Conservation (phyloP, 2,888 invertebrate species). For the Ormia ochracea region DNA sequence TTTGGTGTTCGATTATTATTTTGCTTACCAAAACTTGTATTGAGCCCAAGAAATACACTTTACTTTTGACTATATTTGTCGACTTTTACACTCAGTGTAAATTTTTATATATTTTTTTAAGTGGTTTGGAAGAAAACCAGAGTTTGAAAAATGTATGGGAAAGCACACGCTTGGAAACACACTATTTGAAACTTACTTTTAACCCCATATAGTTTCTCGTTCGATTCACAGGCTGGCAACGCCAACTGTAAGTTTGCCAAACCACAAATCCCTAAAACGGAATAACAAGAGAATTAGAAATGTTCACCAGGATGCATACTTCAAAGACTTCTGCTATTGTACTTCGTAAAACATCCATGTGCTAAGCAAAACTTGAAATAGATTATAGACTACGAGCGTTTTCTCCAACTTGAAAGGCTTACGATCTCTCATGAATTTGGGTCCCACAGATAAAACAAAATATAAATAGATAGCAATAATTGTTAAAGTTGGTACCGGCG, state of each 20-base stretch:
- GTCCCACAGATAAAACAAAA: slow-evolving; percentile 87
- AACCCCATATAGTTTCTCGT: slow-evolving; percentile 86
- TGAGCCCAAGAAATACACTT: neutral
- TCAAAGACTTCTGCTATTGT: neutral
- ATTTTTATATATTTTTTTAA: too few relatives aligned
- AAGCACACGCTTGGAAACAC: too few relatives aligned
- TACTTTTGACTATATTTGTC: too few relatives aligned
- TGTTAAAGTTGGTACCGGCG: slow-evolving; percentile 83
- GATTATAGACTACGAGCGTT: slow-evolving; percentile 89
- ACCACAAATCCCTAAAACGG: slow-evolving; percentile 80
- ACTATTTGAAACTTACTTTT: slow-evolving; percentile 82
- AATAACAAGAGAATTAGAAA: neutral
- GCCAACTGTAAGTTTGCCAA: slow-evolving; percentile 90
- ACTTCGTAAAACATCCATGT: slow-evolving; percentile 83
- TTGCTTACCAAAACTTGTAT: neutral
- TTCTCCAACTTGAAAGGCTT: slow-evolving; percentile 89
- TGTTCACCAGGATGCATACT: neutral
- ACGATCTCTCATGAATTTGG: slow-evolving; percentile 90
- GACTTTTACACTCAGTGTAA: too few relatives aligned
- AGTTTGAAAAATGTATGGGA: too few relatives aligned
- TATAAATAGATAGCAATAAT: slow-evolving; percentile 84
- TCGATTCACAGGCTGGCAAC: slow-evolving; percentile 93
- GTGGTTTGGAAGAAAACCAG: too few relatives aligned
- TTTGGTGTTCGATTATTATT: too few relatives aligned
- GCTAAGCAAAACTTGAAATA: slow-evolving; percentile 90